Conservation (phyloP, 2,888 invertebrate species). For the Cordilura impudica region DNA sequence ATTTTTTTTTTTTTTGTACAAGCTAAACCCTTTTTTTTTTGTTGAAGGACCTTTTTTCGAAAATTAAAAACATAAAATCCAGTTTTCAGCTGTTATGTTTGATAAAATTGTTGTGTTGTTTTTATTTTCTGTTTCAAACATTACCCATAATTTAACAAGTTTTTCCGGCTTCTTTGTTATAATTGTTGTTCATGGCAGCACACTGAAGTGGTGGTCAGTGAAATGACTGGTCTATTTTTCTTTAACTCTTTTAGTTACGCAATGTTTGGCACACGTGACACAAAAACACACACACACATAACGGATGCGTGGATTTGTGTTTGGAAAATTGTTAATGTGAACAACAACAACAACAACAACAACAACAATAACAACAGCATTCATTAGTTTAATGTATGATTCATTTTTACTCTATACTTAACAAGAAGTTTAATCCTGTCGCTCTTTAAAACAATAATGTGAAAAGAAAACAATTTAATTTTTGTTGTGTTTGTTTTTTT, state of each 20-base stretch:
- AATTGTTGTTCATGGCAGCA: background rate
- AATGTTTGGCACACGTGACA: conserved; percentile 62
- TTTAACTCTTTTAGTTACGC: conserved; percentile 62
- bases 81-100: conserved; percentile 52
- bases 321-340: background rate
- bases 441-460: background rate
- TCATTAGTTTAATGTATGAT: conserved; percentile 4
- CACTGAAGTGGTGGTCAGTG: conserved; percentile 37
- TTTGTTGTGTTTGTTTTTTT: too few relatives aligned
- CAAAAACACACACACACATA: conserved; percentile 59
- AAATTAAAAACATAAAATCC: conserved; percentile 24
- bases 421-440: conserved; percentile 2
- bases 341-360: too few relatives aligned
- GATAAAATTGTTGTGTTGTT: background rate
- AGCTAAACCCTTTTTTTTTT: conserved; percentile 36
- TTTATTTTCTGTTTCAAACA: conserved; percentile 2
- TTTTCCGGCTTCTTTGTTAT: conserved; percentile 40
- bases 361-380: too few relatives aligned
- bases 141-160: conserved; percentile 40
- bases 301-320: conserved; percentile 55
- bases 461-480: background rate
- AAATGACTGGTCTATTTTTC: conserved; percentile 13
- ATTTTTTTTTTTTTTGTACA: background rate
- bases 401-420: conserved; percentile 14
- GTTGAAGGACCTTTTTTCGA: background rate